Evolutionary conservation across 1,140 invertebrate genomes (phyloP), one percentile per base, ranked within the genome.

Genomic region (Drosophila oshimai): DNA sequence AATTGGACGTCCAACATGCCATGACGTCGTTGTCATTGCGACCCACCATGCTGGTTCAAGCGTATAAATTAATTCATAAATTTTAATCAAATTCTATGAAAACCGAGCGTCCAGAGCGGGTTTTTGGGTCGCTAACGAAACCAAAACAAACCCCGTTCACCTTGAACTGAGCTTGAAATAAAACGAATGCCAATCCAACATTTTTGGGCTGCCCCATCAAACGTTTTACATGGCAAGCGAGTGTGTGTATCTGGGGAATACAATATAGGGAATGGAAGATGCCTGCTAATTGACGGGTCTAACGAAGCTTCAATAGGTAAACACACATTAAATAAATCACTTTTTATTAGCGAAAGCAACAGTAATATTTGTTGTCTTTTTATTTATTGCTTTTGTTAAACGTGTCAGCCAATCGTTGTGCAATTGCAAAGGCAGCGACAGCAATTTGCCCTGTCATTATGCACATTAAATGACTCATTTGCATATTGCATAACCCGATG

Each of bases 81-180:
- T 74, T 74, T 74, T 74, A 74, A 74, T 74, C 71, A 74, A 74
- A 74, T 71, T 71, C 68, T 60, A 69, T 71, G 53, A 50, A 67
- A 46, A 71, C 31, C 50, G 62, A 39, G 45, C 41, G 44, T 49
- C 18, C 33, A 45, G 62, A 65, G 62, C 58, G 44, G 44, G 37
- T 68, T 68, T 68, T 71, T 46, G 33, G 68, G 58, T 53, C 57
- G 55, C 24, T 39, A 37, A 10, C 41, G 57, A 50, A 28, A 33
- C 26, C 37, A 26, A 24, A 22, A 22, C 22, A 28, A 12, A 47
- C 62, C 71, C 45, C 20, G 71, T 57, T 74, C 50, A 74, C 71
- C 71, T 74, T 74, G 71, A 74, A 74, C 41, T 74, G 44, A 74
- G 45, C 54, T 45, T 39, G 17, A 47, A 70, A 58, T 44, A 12